Evolutionary conservation across 2,888 invertebrate species (phyloP), one percentile per base, ranked within the genome.

Genomic region (Tanytarsus gracilentus): DNA sequence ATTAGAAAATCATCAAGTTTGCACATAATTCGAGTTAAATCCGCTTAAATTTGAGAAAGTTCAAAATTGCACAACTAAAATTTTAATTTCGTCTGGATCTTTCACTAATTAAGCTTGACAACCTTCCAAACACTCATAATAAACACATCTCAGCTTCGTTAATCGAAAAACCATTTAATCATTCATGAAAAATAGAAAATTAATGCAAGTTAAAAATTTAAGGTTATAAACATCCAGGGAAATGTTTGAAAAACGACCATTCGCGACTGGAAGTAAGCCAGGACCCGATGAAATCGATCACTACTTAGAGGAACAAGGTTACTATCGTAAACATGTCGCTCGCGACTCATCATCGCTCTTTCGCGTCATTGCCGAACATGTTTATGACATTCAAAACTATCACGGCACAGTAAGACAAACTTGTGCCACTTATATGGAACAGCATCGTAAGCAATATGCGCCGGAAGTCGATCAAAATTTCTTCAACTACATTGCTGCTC

Each of bases 321-420:
- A 85, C 68, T 91, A 87, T 71, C 79, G 93, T 66, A 95, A 95
- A 77, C 87, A 88, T 68, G 85, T 87, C 16, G 90, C 93, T 59
- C 83, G 44, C 23, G 23, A 8, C 21, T 11, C 1, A 2, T 8
- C 7, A 2, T 92, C 90, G 69, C 76, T 95, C 51, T 95, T 94
- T 74, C 81, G 94, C 66, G 88, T 88, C 9, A 83, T 92, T 56
- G 86, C 93, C 33, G 94, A 95, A 74, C 91, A 92, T 75, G 80
- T 75, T 66, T 81, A 76, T 67, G 79, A 78, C 61, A 79, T 78
- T 23, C 81, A 94, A 75, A 75, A 83, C 64, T 83, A 84, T 71
- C 89, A 90, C 70, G 78, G 83, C 66, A 79, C 79, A 68, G 83
- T 92, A 56, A 80, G 91, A 61, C 77, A 79, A 66, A 82, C 85